Conservation (phyloP, 1,140 invertebrate genomes). For the Drosophila novamexicana region DNA sequence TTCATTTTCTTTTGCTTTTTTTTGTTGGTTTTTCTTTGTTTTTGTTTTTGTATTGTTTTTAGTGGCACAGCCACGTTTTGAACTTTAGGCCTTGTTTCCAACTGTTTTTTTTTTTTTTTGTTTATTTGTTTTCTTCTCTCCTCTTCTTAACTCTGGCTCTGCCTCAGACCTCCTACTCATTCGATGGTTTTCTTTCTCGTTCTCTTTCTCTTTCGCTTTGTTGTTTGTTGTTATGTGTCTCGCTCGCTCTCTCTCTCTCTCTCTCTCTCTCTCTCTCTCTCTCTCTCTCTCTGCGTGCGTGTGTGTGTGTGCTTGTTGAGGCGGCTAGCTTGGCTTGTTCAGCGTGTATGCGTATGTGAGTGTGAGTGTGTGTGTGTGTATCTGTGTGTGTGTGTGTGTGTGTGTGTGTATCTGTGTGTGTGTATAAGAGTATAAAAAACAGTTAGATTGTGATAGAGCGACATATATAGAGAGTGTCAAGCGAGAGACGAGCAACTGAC, state of each 20-base stretch:
- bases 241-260: background rate
- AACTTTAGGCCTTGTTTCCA: slow-evolving; percentile 70
- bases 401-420: slow-evolving; percentile 3
- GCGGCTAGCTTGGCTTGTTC: background rate
- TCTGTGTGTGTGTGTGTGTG: slow-evolving; percentile 10
- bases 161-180: slow-evolving; percentile 11
- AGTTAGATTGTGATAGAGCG: slow-evolving; percentile 21
- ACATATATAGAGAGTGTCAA: slow-evolving; percentile 16
- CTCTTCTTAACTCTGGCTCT: slow-evolving; percentile 7
- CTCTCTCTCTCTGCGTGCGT: background rate
- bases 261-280: slow-evolving; percentile 5
- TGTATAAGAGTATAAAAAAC: background rate
- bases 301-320: slow-evolving; percentile 18
- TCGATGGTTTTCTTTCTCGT: slow-evolving; percentile 22
- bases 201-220: slow-evolving; percentile 15
- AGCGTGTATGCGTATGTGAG: slow-evolving; percentile 5
- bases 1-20: slow-evolving; percentile 17
- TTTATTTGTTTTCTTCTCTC: background rate
- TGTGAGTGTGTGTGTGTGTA: slow-evolving; percentile 9
- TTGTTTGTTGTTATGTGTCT: slow-evolving; percentile 13
- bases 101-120: slow-evolving; percentile 2
- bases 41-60: slow-evolving; percentile 34
- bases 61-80: slow-evolving; percentile 79
- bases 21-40: slow-evolving; percentile 1
- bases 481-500: slow-evolving; percentile 45